Evolutionary conservation across 2,113 vertebrate species (phyloP).

Genomic region (Sylvia atricapilla): DNA sequence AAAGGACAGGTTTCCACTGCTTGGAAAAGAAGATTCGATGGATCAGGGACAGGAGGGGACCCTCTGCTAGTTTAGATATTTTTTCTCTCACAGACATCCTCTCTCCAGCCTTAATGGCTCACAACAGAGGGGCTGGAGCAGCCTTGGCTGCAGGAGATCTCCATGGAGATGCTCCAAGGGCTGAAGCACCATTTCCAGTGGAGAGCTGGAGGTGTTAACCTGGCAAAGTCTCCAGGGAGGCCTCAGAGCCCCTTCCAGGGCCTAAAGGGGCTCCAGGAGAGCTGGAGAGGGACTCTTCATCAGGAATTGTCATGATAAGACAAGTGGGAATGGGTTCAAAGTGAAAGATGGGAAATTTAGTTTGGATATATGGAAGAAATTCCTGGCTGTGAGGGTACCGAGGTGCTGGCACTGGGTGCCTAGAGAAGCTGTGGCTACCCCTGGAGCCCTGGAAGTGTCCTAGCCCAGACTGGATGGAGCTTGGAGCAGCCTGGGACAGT

Average conservation of each 20-base stretch:
- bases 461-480: rapidly evolving
- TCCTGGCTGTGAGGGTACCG: rapidly evolving
- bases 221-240: not conserved
- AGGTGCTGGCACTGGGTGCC: not conserved
- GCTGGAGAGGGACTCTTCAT: not conserved
- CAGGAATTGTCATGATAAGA: not conserved
- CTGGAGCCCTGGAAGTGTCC: not conserved
- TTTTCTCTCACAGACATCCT: not conserved
- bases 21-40: not conserved
- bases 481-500: rapidly evolving
- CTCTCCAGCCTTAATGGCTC: not conserved
- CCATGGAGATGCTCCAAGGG: not conserved
- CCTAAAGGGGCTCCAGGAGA: not conserved
- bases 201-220: not conserved
- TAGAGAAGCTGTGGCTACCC: not conserved
- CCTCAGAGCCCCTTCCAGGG: not conserved
- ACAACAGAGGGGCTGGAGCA: rapidly evolving
- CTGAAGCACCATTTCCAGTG: not conserved
- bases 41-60: not conserved
- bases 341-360: not conserved
- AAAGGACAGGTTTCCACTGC: not conserved
- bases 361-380: not conserved
- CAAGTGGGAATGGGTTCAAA: not conserved
- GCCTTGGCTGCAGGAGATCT: not conserved
- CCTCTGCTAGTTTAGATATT: rapidly evolving